These are phyloP conservation scores for Dreissena polymorpha DNA, from an alignment of 1,140 invertebrate genomes.

Conservation along the genomic window DNA sequence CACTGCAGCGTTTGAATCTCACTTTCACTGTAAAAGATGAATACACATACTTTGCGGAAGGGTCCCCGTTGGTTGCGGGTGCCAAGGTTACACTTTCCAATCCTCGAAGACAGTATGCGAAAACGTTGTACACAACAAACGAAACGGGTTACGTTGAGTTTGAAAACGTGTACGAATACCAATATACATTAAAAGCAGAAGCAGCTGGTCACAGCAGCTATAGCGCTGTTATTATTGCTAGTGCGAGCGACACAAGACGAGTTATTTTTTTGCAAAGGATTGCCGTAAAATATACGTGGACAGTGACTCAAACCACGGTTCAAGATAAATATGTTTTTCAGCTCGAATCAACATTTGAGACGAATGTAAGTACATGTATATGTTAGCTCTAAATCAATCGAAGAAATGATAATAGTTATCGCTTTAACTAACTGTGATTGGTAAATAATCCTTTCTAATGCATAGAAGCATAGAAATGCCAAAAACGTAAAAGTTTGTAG, in stretches of 20 bases:
- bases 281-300: constrained; percentile 62
- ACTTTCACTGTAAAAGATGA: constrained; percentile 63
- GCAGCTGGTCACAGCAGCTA: constrained; percentile 55
- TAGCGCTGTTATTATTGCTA: constrained; percentile 51
- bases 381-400: too few relatives aligned
- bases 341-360: constrained; percentile 61
- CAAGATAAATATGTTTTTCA: constrained; percentile 60
- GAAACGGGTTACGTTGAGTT: constrained; percentile 54
- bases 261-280: constrained; percentile 62
- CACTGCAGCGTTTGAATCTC: constrained; percentile 47
- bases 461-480: too few relatives aligned
- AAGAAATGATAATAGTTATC: too few relatives aligned
- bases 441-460: too few relatives aligned
- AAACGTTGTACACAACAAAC: constrained; percentile 43
- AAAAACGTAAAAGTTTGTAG: too few relatives aligned
- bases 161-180: constrained; percentile 55
- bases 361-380: constrained; percentile 27
- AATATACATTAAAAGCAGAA: constrained; percentile 54
- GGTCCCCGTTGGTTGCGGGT: constrained; percentile 52
- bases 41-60: constrained; percentile 61
- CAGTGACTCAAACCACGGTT: constrained; percentile 54
- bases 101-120: constrained; percentile 22
- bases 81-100: constrained; percentile 54
- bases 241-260: constrained; percentile 18
- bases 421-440: too few relatives aligned